Evolutionary conservation across 2,113 vertebrate species (phyloP).

Genomic region (Lethenteron reissneri): DNA sequence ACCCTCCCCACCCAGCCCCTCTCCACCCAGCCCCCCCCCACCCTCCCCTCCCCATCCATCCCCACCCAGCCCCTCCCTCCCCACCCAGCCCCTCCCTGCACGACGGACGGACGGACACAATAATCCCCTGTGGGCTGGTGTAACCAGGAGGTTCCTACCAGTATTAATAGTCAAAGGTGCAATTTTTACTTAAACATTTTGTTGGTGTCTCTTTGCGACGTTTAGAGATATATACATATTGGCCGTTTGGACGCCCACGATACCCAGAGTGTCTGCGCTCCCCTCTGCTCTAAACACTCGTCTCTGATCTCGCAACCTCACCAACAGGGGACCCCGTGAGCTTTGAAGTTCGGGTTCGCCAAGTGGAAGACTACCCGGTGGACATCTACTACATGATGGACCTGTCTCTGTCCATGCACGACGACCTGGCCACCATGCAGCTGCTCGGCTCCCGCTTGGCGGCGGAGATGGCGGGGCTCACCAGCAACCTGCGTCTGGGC

Average conservation of each 20-base stretch:
- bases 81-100: no score
- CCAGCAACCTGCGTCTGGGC: constrained; percentile 84
- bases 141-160: no score
- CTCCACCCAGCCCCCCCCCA: no score
- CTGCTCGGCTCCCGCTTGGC: constrained; percentile 74
- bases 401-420: constrained; percentile 93
- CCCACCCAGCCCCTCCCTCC: no score
- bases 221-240: background rate
- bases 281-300: background rate
- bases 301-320: background rate
- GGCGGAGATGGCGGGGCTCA: constrained; percentile 79
- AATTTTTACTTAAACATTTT: background rate
- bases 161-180: no score
- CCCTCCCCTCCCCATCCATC: no score
- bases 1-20: no score
- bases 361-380: constrained; percentile 90
- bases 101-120: no score
- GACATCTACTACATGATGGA: constrained; percentile 98
- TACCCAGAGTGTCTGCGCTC: background rate
- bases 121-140: no score
- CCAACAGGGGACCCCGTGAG: constrained; percentile 42
- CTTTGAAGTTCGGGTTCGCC: constrained; percentile 62
- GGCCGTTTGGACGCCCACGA: background rate
- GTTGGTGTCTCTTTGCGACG: background rate
- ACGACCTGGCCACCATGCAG: constrained; percentile 69